phyloP scores from a whole-genome alignment of 2,888 invertebrate species.

The Norana najaformis region DNA sequence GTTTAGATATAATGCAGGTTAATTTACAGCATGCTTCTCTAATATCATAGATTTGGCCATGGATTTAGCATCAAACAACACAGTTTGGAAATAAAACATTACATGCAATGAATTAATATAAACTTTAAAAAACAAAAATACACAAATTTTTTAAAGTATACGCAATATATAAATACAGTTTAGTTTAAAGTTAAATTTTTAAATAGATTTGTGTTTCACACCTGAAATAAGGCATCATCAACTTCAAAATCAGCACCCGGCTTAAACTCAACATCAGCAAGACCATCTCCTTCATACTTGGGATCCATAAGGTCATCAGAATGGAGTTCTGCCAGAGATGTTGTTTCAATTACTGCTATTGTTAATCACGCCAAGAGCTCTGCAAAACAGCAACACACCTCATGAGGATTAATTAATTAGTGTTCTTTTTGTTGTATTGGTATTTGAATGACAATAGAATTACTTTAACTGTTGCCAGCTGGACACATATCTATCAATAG shows the following conservation, averaged over 20 bases:
- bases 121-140: not conserved
- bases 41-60: too few relatives aligned
- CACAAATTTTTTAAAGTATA: not conserved
- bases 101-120: not conserved
- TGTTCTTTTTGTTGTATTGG: too few relatives aligned
- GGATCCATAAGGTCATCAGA: not conserved
- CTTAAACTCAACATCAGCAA: conserved; percentile 14
- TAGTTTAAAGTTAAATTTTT: not conserved
- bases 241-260: conserved; percentile 20
- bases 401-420: not conserved
- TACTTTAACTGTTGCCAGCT: too few relatives aligned
- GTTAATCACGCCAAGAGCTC: not conserved
- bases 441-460: too few relatives aligned
- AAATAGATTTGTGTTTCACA: not conserved
- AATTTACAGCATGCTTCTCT: too few relatives aligned
- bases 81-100: not conserved
- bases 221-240: conserved; percentile 19
- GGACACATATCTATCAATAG: too few relatives aligned
- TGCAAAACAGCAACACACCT: not conserved
- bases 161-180: too few relatives aligned
- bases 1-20: too few relatives aligned
- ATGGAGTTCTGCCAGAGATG: not conserved
- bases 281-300: not conserved
- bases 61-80: too few relatives aligned
- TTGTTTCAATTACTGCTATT: not conserved